Evolutionary conservation across 1,140 invertebrate genomes (phyloP).

Genomic region (Papilio helenus): DNA sequence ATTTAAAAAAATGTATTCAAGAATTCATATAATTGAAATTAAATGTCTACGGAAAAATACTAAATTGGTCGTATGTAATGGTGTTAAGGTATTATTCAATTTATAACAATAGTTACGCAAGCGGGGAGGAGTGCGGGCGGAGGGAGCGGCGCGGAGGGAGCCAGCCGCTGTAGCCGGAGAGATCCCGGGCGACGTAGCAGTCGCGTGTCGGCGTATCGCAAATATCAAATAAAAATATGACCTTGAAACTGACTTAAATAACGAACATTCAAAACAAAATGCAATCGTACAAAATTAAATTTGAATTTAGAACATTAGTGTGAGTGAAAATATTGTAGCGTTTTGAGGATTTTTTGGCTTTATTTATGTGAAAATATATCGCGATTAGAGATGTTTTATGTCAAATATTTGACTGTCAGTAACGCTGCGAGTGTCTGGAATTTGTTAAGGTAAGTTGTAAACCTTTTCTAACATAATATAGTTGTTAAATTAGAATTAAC

Average conservation of each 20-base stretch:
- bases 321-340: neutral
- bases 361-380: neutral
- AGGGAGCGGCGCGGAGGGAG: slow-evolving; percentile 60
- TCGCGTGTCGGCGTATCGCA: slow-evolving; percentile 43
- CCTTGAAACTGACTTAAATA: slow-evolving; percentile 32
- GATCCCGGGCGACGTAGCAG: slow-evolving; percentile 59
- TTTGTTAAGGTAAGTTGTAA: neutral
- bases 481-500: neutral
- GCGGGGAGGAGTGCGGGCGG: slow-evolving; percentile 67
- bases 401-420: neutral
- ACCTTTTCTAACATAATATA: neutral
- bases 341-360: neutral
- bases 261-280: slow-evolving; percentile 9
- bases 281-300: neutral
- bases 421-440: neutral
- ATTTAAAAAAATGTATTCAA: neutral
- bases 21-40: neutral
- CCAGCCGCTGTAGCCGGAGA: slow-evolving; percentile 69
- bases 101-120: slow-evolving; percentile 79
- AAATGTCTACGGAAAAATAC: slow-evolving; percentile 23
- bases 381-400: slow-evolving; percentile 6
- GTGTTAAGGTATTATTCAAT: slow-evolving; percentile 56
- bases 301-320: neutral
- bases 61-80: slow-evolving; percentile 17
- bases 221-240: slow-evolving; percentile 30